Evolutionary conservation across 2,888 invertebrate species (phyloP), one percentile per base, ranked within the genome.

Genomic region (Chydorus sphaericus): DNA sequence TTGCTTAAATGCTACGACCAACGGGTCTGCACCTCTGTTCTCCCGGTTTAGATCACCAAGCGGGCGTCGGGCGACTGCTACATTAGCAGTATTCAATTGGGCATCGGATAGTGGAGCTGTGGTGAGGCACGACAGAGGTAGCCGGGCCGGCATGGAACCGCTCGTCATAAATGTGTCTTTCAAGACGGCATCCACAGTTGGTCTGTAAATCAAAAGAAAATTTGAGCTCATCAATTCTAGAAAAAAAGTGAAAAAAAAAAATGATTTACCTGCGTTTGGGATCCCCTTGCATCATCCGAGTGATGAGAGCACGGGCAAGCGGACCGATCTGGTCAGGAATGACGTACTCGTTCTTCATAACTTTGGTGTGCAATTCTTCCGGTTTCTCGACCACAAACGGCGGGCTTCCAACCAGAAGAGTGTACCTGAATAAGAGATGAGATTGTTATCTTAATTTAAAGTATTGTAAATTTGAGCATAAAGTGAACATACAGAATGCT

Each of bases 371-470:
- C 0, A 98, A 98, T 67, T 97, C 96, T 67, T 87, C 91, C 44
- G 99, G 77, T 30, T 86, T 86, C 58, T 82, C 82, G 0, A 98
- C 97, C 73, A 99, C 98, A 71, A 99, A 99, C 4, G 98, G 98
- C 20, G 98, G 98, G 66, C 89, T 89, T 16, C 98, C 98, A 54
- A 94, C 87, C 6, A 98, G 76, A 62, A 99, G 73, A 0, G 98
- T 98, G 71, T 92, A 98, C 65, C 70, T 70, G 49, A 29, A 61
- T n/a, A n/a, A n/a, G n/a, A n/a, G n/a, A n/a, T n/a, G n/a, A n/a
- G n/a, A n/a, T n/a, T n/a, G n/a, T n/a, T n/a, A n/a, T n/a, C n/a
- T n/a, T n/a, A n/a, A n/a, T n/a, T n/a, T n/a, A n/a, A n/a, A n/a
- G n/a, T n/a, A n/a, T n/a, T 3, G n/a, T n/a, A n/a, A n/a, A n/a